phyloP scores from a whole-genome alignment of 2,888 invertebrate species.

The Parelbella ahira region DNA sequence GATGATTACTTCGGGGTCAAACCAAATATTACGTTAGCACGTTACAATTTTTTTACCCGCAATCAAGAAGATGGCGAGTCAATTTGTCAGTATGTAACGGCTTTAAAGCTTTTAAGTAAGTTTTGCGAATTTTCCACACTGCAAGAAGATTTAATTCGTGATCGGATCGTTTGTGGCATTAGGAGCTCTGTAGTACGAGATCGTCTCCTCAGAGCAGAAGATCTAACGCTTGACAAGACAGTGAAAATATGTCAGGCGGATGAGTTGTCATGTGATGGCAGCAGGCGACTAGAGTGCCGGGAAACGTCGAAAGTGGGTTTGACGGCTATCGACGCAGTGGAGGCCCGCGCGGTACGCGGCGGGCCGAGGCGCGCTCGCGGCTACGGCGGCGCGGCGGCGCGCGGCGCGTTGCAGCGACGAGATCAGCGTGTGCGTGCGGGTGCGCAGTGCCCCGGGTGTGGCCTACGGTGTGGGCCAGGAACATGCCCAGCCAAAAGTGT shows the following conservation, averaged over 20 bases:
- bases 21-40: conserved; percentile 1
- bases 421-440: too few relatives aligned
- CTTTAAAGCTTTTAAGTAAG: conserved; percentile 29
- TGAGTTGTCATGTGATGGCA: conserved; percentile 18
- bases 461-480: neutral
- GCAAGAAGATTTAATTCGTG: conserved; percentile 27
- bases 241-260: conserved; percentile 27
- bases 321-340: too few relatives aligned
- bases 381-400: neutral
- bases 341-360: too few relatives aligned
- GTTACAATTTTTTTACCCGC: conserved; percentile 29
- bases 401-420: neutral
- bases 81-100: conserved; percentile 32
- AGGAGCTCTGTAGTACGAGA: conserved; percentile 11
- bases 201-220: conserved; percentile 21
- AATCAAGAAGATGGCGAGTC: conserved; percentile 30
- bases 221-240: conserved; percentile 23
- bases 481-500: neutral
- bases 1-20: conserved; percentile 29
- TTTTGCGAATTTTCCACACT: conserved; percentile 28
- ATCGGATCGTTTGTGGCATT: conserved; percentile 28
- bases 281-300: neutral
- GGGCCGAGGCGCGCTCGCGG: too few relatives aligned
- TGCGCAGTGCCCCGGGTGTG: neutral
- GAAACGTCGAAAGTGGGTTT: too few relatives aligned